phyloP scores from a whole-genome alignment of 2,888 invertebrate genomes.

The Callyntrura sp. region DNA sequence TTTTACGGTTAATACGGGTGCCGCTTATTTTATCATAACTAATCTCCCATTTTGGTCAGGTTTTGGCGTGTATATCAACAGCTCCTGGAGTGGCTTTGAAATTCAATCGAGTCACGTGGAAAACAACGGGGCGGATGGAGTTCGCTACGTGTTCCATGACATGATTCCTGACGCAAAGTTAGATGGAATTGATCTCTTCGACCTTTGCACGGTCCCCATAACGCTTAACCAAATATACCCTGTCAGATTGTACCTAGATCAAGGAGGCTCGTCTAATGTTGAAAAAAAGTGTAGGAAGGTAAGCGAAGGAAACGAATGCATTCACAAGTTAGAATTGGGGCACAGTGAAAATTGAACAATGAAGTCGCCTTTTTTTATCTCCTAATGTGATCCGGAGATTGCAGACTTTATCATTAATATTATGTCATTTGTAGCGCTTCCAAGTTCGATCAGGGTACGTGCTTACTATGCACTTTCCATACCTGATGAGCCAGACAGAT shows the following conservation, averaged over 20 bases:
- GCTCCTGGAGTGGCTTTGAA: slow-evolving; percentile 92
- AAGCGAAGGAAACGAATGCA: slow-evolving; percentile 62
- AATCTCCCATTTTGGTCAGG: slow-evolving; percentile 86
- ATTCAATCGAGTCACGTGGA: slow-evolving; percentile 92
- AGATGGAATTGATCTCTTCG: slow-evolving; percentile 90
- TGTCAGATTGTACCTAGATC: slow-evolving; percentile 92
- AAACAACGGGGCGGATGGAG: slow-evolving; percentile 96
- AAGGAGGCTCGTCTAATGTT: slow-evolving; percentile 90
- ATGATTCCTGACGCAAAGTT: slow-evolving; percentile 90
- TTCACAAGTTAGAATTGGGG: no score
- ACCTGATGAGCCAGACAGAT: slow-evolving; percentile 90
- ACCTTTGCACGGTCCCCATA: slow-evolving; percentile 94
- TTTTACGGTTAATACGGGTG: no score
- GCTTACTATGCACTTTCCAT: slow-evolving; percentile 94
- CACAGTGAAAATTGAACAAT: neutral
- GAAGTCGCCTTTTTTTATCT: no score
- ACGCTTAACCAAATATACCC: slow-evolving; percentile 95
- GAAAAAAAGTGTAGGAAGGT: slow-evolving; percentile 91
- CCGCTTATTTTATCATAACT: no score
- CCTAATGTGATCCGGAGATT: no score
- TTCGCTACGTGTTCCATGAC: slow-evolving; percentile 94
- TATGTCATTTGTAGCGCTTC: slow-evolving; percentile 82
- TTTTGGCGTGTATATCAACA: slow-evolving; percentile 95
- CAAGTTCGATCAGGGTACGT: slow-evolving; percentile 89
- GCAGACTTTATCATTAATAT: neutral